Evolutionary conservation across 2,797 vertebrate genomes (phyloP), one percentile per base, ranked within the genome.

Genomic region (Glossophaga mutica): DNA sequence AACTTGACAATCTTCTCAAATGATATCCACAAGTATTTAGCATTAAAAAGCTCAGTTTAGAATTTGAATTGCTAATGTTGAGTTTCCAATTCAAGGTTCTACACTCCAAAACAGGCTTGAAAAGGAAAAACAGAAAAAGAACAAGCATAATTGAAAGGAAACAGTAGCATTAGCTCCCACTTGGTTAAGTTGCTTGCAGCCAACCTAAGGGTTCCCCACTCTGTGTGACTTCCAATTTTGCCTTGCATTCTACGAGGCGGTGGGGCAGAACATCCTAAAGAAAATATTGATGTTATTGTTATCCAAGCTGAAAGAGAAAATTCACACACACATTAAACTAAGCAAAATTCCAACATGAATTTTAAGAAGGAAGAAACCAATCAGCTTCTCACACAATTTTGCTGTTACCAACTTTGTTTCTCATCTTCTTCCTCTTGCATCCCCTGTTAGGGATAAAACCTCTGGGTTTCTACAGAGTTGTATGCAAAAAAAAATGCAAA

Each of bases 61-160:
- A 97, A 98, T 98, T 98, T 98, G 98, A 98, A 98, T 98, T 98
- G 97, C 97, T 98, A 98, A 98, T 98, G 85, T 37, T 71, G 91
- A 96, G 90, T 97, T 98, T 98, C 96, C 94, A 68, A 97, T 98
- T 91, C 97, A 96, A 67, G 95, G 95, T 98, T 98, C 97, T 95
- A 97, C 90, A 97, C 91, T 97, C 97, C 97, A 95, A 98, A 98
- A 96, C 76, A 94, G 89, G 12, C 67, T 98, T 97, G 71, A 97
- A 98, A 97, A 89, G 93, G 84, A 83, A 97, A 98, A 98, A 97
- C 82, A 94, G 98, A 97, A 62, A 87, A 94, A 96, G 78, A 97
- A 55, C 77, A 97, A 97, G 94, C 90, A 85, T 94, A 97, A 97
- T 95, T 98, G 95, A 83, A 97, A 34, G 83, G 65, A 97, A 98